phyloP scores from a whole-genome alignment of 2,113 vertebrate species.

The Chinchilla lanigera region DNA sequence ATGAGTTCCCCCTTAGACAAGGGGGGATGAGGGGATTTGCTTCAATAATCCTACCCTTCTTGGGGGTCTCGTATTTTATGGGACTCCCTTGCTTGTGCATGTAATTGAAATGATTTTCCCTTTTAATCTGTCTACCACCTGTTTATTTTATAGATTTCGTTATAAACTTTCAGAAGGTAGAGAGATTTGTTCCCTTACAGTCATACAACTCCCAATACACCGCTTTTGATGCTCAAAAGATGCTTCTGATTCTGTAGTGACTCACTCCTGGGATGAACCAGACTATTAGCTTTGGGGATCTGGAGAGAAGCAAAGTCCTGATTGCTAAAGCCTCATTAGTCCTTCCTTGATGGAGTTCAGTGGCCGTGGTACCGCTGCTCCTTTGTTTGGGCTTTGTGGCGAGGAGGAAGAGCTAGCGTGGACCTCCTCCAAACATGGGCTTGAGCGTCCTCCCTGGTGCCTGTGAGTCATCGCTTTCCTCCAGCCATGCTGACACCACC shows the following conservation, averaged over 20 bases:
- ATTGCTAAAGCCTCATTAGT: neutral
- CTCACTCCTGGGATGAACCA: neutral
- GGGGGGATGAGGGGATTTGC: neutral
- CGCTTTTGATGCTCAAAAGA: neutral
- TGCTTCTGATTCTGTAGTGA: accelerated
- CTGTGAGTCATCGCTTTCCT: neutral
- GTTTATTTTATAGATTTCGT: neutral
- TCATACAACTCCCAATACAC: neutral
- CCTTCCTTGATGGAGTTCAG: neutral
- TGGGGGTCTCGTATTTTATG: neutral
- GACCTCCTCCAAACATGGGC: neutral
- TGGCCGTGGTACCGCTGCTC: neutral
- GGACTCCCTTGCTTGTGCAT: neutral
- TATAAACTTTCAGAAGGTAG: neutral
- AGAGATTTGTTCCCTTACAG: neutral
- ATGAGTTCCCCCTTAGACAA: neutral
- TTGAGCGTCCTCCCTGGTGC: neutral
- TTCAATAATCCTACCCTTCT: neutral
- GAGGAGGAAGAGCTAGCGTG: neutral
- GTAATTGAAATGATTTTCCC: neutral
- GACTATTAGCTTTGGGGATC: neutral
- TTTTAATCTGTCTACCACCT: neutral
- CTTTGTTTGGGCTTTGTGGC: neutral
- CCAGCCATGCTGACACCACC: neutral
- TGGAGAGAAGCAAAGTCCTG: neutral